Evolutionary conservation across 2,113 vertebrate genomes (phyloP).

Genomic region (Tympanuchus pallidicinctus): DNA sequence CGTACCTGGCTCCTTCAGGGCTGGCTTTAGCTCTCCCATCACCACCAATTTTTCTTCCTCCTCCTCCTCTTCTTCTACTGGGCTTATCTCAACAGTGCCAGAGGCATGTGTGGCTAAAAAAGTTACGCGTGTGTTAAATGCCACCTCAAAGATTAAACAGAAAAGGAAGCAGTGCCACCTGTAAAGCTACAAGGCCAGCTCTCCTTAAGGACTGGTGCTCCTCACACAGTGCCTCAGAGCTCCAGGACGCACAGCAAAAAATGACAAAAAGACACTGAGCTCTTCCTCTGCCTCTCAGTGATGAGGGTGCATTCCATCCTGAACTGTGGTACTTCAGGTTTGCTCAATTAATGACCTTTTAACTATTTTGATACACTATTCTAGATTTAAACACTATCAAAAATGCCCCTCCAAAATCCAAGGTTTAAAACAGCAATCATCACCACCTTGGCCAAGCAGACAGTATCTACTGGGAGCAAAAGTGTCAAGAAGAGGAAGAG

Average conservation of each 20-base stretch:
- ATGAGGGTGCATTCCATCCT: neutral
- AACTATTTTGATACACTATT: neutral
- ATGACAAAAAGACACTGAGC: neutral
- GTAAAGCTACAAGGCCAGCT: neutral
- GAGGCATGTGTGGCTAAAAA: constrained; percentile 61
- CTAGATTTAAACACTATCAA: neutral
- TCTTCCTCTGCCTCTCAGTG: neutral
- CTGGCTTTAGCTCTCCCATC: constrained; percentile 24
- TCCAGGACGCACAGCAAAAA: neutral
- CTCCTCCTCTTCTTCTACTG: constrained; percentile 54
- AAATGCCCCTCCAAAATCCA: neutral
- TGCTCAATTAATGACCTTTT: neutral
- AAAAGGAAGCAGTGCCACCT: neutral
- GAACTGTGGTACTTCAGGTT: neutral
- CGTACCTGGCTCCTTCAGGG: constrained; percentile 48
- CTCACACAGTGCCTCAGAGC: neutral
- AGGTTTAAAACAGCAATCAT: neutral
- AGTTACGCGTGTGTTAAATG: constrained; percentile 36
- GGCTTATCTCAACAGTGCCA: constrained; percentile 57
- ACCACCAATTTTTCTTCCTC: constrained; percentile 34
- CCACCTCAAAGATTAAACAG: neutral
- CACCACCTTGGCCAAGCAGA: neutral
- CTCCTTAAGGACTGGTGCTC: neutral
- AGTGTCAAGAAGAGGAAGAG: neutral
- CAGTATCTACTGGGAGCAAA: neutral